These are phyloP conservation scores for Drosophila robusta DNA, from an alignment of 2,888 invertebrate genomes.

Conservation along the genomic window DNA sequence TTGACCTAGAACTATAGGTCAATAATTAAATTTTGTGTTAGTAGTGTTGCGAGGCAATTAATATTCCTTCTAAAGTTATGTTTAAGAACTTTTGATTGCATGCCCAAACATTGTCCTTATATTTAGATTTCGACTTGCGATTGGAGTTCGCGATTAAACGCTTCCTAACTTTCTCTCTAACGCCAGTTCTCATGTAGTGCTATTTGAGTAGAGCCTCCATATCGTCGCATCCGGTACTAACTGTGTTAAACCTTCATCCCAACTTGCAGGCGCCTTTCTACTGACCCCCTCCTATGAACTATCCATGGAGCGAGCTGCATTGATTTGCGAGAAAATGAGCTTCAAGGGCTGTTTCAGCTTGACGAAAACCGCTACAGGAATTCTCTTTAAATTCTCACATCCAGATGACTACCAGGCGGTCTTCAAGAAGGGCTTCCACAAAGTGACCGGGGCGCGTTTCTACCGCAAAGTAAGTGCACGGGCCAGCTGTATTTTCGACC, in stretches of 20 bases:
- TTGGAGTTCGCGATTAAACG: too few relatives aligned
- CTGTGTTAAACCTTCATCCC: constrained; percentile 16
- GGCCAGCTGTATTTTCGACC: too few relatives aligned
- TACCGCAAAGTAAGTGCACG: constrained; percentile 90
- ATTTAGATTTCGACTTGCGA: not conserved
- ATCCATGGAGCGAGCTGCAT: constrained; percentile 93
- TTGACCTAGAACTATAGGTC: too few relatives aligned
- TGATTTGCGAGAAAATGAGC: constrained; percentile 95
- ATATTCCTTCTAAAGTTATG: too few relatives aligned
- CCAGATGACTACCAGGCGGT: constrained; percentile 94
- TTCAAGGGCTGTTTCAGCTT: constrained; percentile 94
- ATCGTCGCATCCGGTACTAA: not conserved
- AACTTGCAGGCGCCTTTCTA: constrained; percentile 89
- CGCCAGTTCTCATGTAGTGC: not conserved
- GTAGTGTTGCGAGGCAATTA: too few relatives aligned
- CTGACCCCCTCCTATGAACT: constrained; percentile 94
- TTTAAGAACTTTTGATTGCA: not conserved
- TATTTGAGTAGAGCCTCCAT: too few relatives aligned
- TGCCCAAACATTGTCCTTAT: not conserved
- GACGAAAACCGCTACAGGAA: constrained; percentile 95
- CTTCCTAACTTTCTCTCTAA: not conserved
- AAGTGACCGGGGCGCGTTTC: constrained; percentile 93
- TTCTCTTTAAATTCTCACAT: constrained; percentile 94
- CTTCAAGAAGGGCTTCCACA: constrained; percentile 94
- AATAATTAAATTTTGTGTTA: too few relatives aligned